phyloP scores from a whole-genome alignment of 1,140 invertebrate genomes.

The Zaprionus camerounensis region DNA sequence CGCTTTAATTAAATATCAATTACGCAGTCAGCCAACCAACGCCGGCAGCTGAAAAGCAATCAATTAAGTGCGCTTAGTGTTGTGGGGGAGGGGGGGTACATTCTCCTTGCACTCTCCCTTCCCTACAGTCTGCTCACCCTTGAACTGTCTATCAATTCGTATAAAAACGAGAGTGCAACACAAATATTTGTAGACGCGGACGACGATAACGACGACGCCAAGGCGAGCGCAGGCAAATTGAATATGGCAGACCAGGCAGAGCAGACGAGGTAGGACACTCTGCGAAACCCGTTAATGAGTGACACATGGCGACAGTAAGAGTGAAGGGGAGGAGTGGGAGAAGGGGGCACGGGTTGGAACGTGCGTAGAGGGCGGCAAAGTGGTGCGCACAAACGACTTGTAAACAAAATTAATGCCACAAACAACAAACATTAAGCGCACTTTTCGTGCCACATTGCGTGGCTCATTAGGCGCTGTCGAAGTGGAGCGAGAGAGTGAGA shows the following conservation, averaged over 20 bases:
- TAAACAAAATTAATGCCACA: slow-evolving; percentile 81
- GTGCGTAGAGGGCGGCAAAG: slow-evolving; percentile 5
- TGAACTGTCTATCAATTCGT: slow-evolving; percentile 36
- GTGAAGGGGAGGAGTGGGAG: background rate
- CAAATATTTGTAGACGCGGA: slow-evolving; percentile 65
- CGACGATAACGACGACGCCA: slow-evolving; percentile 12
- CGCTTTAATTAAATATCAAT: slow-evolving; percentile 81
- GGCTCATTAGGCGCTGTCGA: slow-evolving; percentile 64
- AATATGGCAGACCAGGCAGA: slow-evolving; percentile 3
- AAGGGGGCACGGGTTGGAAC: too few species aligned
- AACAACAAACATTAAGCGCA: slow-evolving; percentile 79
- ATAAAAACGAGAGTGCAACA: slow-evolving; percentile 62
- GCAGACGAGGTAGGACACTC: slow-evolving; percentile 1
- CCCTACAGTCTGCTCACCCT: slow-evolving; percentile 11
- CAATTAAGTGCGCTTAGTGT: slow-evolving; percentile 71
- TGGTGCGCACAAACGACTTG: slow-evolving; percentile 70
- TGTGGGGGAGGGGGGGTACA: slow-evolving; percentile 2
- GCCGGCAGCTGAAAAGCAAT: slow-evolving; percentile 68
- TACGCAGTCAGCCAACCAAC: slow-evolving; percentile 48
- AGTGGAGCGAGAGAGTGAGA: background rate
- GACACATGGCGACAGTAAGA: slow-evolving; percentile 44
- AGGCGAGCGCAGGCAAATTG: slow-evolving; percentile 39
- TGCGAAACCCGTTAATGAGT: slow-evolving; percentile 58
- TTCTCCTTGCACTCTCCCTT: slow-evolving; percentile 9
- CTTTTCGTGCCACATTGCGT: slow-evolving; percentile 68